These are phyloP conservation scores for Vanessa atalanta DNA, from an alignment of 1,140 invertebrate genomes.

Conservation along the genomic window DNA sequence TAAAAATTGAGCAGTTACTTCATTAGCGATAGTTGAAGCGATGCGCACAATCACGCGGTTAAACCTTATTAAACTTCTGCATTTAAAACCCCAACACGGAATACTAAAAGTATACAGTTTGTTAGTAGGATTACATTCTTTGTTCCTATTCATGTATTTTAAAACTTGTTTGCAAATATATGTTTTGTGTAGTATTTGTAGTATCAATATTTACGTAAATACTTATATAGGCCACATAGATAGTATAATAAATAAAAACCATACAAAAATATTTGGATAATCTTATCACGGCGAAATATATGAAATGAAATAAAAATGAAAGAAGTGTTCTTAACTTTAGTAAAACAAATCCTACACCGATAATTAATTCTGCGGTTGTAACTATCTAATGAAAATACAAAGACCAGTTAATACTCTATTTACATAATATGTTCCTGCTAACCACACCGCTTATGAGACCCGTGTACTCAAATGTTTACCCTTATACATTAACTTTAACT, in stretches of 20 bases:
- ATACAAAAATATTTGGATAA: too few relatives aligned
- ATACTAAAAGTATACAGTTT: constrained; percentile 17
- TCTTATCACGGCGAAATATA: too few relatives aligned
- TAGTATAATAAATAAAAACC: too few relatives aligned
- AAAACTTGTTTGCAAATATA: not conserved
- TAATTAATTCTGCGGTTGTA: not conserved
- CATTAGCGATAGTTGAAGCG: constrained; percentile 4
- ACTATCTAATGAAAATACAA: constrained; percentile 5
- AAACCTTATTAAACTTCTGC: constrained; percentile 36
- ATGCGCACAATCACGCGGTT: constrained; percentile 29
- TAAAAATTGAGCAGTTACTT: constrained; percentile 17
- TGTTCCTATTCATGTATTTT: constrained; percentile 11
- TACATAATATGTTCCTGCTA: constrained; percentile 4
- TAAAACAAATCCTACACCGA: too few relatives aligned
- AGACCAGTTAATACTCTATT: not conserved
- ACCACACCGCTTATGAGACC: not conserved
- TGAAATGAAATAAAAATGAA: too few relatives aligned
- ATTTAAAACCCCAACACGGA: constrained; percentile 16
- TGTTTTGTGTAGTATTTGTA: not conserved
- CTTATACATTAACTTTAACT: too few relatives aligned
- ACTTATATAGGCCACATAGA: too few relatives aligned
- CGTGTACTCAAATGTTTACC: not conserved
- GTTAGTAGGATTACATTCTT: constrained; percentile 24
- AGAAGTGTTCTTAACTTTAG: too few relatives aligned
- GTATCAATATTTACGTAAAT: too few relatives aligned